phyloP scores from a whole-genome alignment of 2,797 vertebrate genomes.

The Limnodromus scolopaceus region DNA sequence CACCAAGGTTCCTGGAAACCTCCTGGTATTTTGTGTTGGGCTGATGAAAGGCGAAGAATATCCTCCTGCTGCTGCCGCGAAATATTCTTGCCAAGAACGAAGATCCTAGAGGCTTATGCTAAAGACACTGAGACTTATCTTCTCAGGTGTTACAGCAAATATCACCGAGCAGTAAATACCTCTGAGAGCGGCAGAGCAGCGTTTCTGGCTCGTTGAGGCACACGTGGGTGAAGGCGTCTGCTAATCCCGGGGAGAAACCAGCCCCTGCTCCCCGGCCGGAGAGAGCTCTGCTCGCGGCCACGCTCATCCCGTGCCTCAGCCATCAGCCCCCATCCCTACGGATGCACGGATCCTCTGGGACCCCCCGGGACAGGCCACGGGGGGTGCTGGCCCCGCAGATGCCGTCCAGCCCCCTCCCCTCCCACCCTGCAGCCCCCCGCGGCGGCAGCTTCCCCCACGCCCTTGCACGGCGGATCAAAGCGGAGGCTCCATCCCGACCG shows the following conservation, averaged over 20 bases:
- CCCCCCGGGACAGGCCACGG: accelerated
- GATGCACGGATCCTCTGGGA: neutral
- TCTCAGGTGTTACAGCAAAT: slow-evolving; percentile 58
- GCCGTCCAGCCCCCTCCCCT: neutral
- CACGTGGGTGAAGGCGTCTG: neutral
- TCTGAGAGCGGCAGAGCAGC: neutral
- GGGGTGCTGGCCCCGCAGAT: neutral
- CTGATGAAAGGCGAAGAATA: neutral
- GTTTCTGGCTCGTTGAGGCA: neutral
- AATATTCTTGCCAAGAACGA: neutral
- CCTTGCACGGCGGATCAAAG: neutral
- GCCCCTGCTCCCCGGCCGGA: neutral
- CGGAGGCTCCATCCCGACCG: neutral
- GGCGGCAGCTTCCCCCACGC: neutral
- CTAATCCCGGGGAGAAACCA: neutral
- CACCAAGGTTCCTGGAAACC: neutral
- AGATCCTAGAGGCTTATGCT: slow-evolving; percentile 49
- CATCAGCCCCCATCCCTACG: neutral
- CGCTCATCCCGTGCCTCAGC: neutral
- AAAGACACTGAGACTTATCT: slow-evolving; percentile 41
- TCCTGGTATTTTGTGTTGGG: neutral
- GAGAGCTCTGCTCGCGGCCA: neutral
- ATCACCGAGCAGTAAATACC: slow-evolving; percentile 12
- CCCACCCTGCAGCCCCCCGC: accelerated
- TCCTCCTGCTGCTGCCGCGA: neutral